These are phyloP conservation scores for Myrmecophaga tridactyla DNA, from an alignment of 2,113 vertebrate species.

Conservation along the genomic window DNA sequence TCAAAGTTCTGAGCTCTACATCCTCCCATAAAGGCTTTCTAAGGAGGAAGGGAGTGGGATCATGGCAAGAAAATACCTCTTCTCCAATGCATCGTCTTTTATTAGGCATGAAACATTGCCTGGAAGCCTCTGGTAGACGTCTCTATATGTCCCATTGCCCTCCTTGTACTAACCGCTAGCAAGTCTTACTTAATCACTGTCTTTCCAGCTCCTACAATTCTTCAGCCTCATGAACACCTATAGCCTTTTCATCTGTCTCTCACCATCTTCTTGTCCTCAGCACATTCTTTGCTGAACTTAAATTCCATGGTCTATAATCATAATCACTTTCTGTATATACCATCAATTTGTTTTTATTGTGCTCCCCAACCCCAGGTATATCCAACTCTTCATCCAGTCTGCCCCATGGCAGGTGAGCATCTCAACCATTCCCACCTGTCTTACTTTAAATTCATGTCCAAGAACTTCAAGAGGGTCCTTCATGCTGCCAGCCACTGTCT, in stretches of 20 bases:
- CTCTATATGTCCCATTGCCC: not conserved
- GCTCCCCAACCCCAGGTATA: not conserved
- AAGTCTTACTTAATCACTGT: not conserved
- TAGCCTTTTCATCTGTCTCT: not conserved
- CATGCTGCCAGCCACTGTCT: not conserved
- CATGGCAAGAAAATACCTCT: not conserved
- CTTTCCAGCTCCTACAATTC: not conserved
- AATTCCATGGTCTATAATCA: not conserved
- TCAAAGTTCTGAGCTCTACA: not conserved
- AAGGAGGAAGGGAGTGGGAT: not conserved
- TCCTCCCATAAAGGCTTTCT: not conserved
- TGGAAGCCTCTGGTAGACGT: not conserved
- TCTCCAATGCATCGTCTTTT: not conserved
- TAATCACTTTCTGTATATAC: too few relatives aligned
- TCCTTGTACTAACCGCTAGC: not conserved
- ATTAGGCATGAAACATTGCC: not conserved
- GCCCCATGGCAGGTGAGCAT: not conserved
- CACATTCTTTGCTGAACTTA: not conserved
- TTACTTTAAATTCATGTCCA: not conserved
- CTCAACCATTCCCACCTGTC: not conserved
- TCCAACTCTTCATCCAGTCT: not conserved
- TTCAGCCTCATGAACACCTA: not conserved
- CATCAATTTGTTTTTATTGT: accelerated
- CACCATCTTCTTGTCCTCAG: not conserved
- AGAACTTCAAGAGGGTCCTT: not conserved